Evolutionary conservation across 2,113 vertebrate genomes (phyloP).

Genomic region (Callipepla squamata): DNA sequence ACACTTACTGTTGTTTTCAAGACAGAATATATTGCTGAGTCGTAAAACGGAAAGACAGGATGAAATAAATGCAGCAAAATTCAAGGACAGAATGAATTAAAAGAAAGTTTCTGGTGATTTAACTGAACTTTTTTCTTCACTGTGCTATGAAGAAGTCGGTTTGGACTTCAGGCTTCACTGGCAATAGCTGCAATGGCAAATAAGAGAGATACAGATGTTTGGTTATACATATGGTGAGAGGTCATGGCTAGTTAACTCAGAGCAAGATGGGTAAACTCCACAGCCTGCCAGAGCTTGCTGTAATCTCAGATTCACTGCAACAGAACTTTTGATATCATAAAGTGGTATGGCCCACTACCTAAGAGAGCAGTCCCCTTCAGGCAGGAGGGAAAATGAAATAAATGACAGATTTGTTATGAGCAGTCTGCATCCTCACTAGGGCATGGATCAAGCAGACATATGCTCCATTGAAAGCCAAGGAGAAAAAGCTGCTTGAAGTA

Average conservation of each 20-base stretch:
- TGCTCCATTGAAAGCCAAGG: constrained; percentile 4
- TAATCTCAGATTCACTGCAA: constrained; percentile 9
- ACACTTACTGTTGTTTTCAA: constrained; percentile 73
- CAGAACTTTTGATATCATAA: not conserved
- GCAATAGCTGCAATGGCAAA: not conserved
- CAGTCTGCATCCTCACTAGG: not conserved
- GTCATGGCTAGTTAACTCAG: not conserved
- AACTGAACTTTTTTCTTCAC: not conserved
- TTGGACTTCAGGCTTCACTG: not conserved
- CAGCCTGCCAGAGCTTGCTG: not conserved
- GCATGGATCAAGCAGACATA: not conserved
- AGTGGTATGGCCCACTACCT: not conserved
- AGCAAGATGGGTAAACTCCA: not conserved
- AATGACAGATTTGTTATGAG: constrained; percentile 1
- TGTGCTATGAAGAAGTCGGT: not conserved
- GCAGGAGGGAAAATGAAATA: constrained; percentile 11
- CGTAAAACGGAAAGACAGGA: constrained; percentile 48
- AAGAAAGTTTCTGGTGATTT: constrained; percentile 25
- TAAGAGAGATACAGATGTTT: not conserved
- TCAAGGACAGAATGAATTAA: constrained; percentile 15
- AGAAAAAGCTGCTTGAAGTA: constrained; percentile 17
- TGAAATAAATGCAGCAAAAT: constrained; percentile 32
- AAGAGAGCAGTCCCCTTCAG: constrained; percentile 13
- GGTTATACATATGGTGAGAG: not conserved
- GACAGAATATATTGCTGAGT: constrained; percentile 70